Evolutionary conservation across 2,888 invertebrate genomes (phyloP).

Genomic region (Steinernema carpocapsae): DNA sequence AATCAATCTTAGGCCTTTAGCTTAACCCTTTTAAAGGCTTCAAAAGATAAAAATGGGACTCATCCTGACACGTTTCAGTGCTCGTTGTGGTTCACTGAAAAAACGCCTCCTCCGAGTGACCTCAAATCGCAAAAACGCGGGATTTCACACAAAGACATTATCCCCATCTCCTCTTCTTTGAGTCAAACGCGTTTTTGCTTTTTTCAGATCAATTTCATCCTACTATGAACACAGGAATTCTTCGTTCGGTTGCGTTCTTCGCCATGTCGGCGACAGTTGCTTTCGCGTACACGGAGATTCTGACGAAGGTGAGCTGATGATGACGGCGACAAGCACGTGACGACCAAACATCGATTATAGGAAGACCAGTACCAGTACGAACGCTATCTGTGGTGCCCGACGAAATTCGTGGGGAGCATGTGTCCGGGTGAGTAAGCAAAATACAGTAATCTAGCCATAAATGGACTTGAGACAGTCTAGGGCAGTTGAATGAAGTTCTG

Average conservation of each 20-base stretch:
- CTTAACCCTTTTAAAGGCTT: too few relatives aligned
- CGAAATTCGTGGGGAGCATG: neutral
- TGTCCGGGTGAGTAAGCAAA: neutral
- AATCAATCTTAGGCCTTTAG: too few relatives aligned
- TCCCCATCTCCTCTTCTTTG: neutral
- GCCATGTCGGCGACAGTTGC: neutral
- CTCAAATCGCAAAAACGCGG: constrained; percentile 7
- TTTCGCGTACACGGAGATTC: neutral
- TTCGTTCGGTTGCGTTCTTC: neutral
- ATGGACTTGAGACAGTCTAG: too few relatives aligned
- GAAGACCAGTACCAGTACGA: constrained; percentile 28
- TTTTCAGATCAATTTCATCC: constrained; percentile 5
- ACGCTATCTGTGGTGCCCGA: constrained; percentile 22
- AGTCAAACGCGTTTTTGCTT: neutral
- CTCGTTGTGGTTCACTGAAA: too few relatives aligned
- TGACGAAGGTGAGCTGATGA: constrained; percentile 3
- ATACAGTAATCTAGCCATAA: neutral
- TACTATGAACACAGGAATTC: neutral
- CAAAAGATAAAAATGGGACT: too few relatives aligned
- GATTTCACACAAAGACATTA: constrained; percentile 5
- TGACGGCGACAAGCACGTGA: neutral
- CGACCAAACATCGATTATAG: neutral
- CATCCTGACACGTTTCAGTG: too few relatives aligned
- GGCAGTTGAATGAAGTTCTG: too few relatives aligned
- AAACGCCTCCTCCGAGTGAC: constrained; percentile 13